Base-by-base conservation (phyloP, 2,888 invertebrate species). In the Folsomia manolachei region DNA sequence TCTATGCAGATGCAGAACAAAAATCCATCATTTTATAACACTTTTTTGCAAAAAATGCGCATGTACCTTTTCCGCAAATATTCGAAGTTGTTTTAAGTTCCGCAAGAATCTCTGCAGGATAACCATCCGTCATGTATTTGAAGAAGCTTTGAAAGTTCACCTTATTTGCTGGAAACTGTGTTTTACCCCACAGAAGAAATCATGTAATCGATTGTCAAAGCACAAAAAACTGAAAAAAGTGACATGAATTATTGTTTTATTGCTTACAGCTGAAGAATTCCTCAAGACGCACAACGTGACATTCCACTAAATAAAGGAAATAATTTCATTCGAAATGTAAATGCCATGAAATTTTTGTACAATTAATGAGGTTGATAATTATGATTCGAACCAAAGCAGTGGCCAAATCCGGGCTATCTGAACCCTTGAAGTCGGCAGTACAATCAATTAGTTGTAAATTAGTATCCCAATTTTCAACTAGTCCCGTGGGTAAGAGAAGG, bases 251-350 rank as follows among this genome's bases (percentile, higher is more conserved):
- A n/a, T n/a, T n/a, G n/a, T n/a, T n/a, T n/a, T n/a, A n/a, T n/a
- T n/a, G n/a, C 69, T 71, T 73, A 73, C 73, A 1, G 53, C 69
- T n/a, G 52, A 51, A 2, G 68, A 27, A 27, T 71, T 71, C 11
- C 64, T n/a, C 1, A 73, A 62, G 24, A 69, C 66, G 52, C 73
- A 73, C 19, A 73, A 21, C 14, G 63, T 68, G n/a, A 60, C 62
- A 14, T 71, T 73, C 73, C 73, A 73, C 73, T 73, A 52, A 69
- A 18, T 52, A n/a, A 63, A 61, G n/a, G 26, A 24, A 2, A 67
- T 19, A 53, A 23, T n/a, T 14, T 52, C 23, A 27, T 27, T n/a
- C 9, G 14, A 39, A 39, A 39, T 39, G 39, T 14, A 14, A 9
- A 4, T 39, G 4, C 39, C 14, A 4, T 39, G n/a, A 39, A 39